Conservation (phyloP, 2,797 vertebrate species). For the Pampus argenteus region DNA sequence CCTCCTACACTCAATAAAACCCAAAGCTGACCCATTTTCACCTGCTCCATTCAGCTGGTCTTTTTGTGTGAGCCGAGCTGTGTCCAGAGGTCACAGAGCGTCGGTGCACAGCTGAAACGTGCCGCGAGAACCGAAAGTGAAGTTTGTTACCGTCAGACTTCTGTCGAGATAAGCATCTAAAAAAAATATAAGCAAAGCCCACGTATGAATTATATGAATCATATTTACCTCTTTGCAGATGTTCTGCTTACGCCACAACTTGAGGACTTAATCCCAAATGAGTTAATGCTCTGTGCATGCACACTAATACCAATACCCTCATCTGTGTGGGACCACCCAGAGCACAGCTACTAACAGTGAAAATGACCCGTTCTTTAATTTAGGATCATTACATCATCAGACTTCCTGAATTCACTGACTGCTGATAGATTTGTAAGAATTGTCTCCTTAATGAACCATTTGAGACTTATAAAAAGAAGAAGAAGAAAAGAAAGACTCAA, state of each 20-base stretch:
- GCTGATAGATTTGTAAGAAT: no score
- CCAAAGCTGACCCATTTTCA: constrained; percentile 49
- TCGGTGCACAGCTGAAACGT: constrained; percentile 38
- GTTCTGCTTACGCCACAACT: constrained; percentile 34
- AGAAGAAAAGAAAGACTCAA: no score
- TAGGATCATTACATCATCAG: no score
- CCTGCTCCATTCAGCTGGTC: constrained; percentile 60
- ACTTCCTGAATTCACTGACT: no score
- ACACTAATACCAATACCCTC: constrained; percentile 17
- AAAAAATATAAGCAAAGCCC: constrained; percentile 9
- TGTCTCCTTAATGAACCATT: no score
- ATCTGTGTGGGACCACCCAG: neutral
- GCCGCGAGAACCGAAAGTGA: constrained; percentile 2
- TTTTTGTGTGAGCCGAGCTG: constrained; percentile 55
- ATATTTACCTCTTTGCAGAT: constrained; percentile 5
- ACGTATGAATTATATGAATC: constrained; percentile 1
- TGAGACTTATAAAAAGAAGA: no score
- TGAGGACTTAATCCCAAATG: constrained; percentile 35
- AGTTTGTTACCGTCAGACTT: neutral
- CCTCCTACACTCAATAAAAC: constrained; percentile 51
- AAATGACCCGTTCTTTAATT: no score
- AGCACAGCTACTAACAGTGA: neutral
- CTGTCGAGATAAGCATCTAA: constrained; percentile 37
- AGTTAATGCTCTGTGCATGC: constrained; percentile 6
- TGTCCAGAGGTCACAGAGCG: constrained; percentile 50